Evolutionary conservation across 2,797 vertebrate genomes (phyloP), one percentile per base, ranked within the genome.

Genomic region (Centroberyx gerrardi): DNA sequence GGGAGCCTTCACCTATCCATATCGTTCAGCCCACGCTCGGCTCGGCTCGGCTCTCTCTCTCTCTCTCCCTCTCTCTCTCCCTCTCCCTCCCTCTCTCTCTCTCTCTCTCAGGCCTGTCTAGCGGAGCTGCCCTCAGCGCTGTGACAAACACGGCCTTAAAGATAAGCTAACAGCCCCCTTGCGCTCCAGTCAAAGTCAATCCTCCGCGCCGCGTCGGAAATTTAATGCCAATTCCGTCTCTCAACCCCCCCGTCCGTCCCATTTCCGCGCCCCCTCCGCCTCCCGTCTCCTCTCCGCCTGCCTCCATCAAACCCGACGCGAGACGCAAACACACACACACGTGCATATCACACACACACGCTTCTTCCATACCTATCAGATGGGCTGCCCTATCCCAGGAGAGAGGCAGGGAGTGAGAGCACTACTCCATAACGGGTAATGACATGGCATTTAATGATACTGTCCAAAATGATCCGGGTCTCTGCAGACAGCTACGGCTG

Each of bases 361-460:
- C 7, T 79, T 75, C 84, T 22, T 76, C 74, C 73, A 81, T 87
- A 87, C 72, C 87, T 88, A 89, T 92, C 88, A 89, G 90, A 91
- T 88, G 87, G 84, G 87, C 79, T 85, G 67, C 67, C 60, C 71
- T 84, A 68, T 92, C 94, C 88, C 91, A 14, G 69, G 92, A 91
- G 93, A 86, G 86, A 78, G n/a, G 74, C 79, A 68, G 81, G 85
- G 81, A 90, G 90, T 95, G 91, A 94, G 95, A 95, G 96, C 95
- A 95, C 94, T 95, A 95, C 96, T 97, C 97, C 96, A 96, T 99
- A 99, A 99, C 97, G 95, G 91, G 90, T 95, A 95, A 95, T 94
- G 94, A 99, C 97, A 94, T 96, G 97, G 96, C 96, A 97, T 98
- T 97, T 99, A 99, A 99, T 98, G 97, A 97, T 97, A 97, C 97